phyloP scores from a whole-genome alignment of 2,888 invertebrate genomes.

The Melieria crassipennis region DNA sequence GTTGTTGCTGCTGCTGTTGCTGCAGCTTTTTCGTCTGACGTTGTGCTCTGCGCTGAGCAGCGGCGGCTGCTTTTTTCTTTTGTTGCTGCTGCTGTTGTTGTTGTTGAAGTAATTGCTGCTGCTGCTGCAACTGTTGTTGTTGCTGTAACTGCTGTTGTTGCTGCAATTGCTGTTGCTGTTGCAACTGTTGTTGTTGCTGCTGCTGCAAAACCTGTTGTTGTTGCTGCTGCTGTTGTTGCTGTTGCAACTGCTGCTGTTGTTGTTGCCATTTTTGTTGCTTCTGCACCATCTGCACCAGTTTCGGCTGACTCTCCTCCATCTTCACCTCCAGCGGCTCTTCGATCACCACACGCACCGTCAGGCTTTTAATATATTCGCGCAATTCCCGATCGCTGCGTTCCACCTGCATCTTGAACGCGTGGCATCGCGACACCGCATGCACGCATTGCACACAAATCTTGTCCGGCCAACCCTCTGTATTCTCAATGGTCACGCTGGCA shows the following conservation, averaged over 20 bases:
- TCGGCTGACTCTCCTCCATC: constrained; percentile 35
- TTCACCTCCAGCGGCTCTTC: constrained; percentile 54
- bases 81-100: constrained; percentile 40
- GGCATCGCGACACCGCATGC: constrained; percentile 73
- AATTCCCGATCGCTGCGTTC: constrained; percentile 71
- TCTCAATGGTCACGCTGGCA: constrained; percentile 71
- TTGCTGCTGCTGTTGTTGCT: constrained; percentile 40
- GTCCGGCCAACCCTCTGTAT: constrained; percentile 71
- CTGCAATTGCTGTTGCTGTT: constrained; percentile 44
- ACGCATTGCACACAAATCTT: constrained; percentile 74
- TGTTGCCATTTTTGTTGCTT: constrained; percentile 40
- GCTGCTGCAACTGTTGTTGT: constrained; percentile 40
- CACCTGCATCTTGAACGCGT: constrained; percentile 72
- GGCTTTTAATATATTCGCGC: constrained; percentile 66
- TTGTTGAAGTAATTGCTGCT: constrained; percentile 47
- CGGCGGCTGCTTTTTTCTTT: constrained; percentile 38
- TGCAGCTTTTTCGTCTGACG: constrained; percentile 34
- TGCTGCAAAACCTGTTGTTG: constrained; percentile 43
- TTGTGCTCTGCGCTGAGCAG: constrained; percentile 39
- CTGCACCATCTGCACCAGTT: constrained; percentile 37
- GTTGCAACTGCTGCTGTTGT: constrained; percentile 47
- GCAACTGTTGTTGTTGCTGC: constrained; percentile 45
- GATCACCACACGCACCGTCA: constrained; percentile 62
- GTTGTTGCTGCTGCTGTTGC: constrained; percentile 40
- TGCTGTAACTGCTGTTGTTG: constrained; percentile 39